Base-by-base conservation (phyloP, 2,888 invertebrate genomes). In the Netelia melanura region DNA sequence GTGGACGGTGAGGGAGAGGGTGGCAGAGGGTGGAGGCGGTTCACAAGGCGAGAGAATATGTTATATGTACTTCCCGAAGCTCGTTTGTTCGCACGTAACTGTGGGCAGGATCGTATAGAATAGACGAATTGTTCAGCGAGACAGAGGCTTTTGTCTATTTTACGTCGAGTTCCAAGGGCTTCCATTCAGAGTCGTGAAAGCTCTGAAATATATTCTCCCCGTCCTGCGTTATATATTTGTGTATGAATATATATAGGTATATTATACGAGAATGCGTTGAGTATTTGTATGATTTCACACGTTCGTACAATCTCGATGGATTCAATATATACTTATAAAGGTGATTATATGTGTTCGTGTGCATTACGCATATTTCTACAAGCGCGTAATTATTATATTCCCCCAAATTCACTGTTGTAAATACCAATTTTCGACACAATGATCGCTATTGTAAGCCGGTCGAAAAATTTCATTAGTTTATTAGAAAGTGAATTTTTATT, bases 91-190 rank as follows among this genome's bases (percentile, higher is more conserved):
- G 91, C 90, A 91, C 90, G 91, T 90, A 90, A 91, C 91, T 90
- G 89, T 88, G 89, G 62, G 21, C 9, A 10, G 64, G 38, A 56
- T 30, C 25, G 72, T 72, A 80, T 89, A 92, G 91, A 92, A 92
- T 92, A 91, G 91, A 92, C 90, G 92, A 92, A 92, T 92, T 91
- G 92, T 91, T 92, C 90, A 91, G 90, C 89, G 90, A 81, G 72
- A 88, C 91, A 87, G 65, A 87, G 91, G 92, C 92, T 92, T 93
- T 93, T 92, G 93, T 93, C 92, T 92, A 92, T 92, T 92, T 91
- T 92, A 91, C 92, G 89, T 82, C 76, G 91, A 92, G 91, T 92
- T 93, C 91, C 91, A 92, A 92, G 91, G 92, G 93, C 91, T 93
- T 92, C 92, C 88, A 91, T 92, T 89, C 89, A 90, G 87, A 89